phyloP scores from a whole-genome alignment of 2,888 invertebrate species.

The Galeopsomyia nigrocyanea region DNA sequence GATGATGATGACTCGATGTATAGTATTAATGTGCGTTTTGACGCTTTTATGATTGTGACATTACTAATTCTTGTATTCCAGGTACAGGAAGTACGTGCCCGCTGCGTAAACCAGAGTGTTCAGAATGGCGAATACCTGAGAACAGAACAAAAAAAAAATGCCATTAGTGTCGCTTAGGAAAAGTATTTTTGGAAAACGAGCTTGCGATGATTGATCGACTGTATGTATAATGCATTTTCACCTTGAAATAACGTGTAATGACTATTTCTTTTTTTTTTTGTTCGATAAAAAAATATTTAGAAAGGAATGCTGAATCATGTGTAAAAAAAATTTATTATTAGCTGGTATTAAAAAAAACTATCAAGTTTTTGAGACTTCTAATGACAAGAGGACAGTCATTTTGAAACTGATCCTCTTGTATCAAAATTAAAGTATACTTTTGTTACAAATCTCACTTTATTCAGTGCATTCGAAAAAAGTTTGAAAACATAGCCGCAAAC shows the following conservation, averaged over 20 bases:
- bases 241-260: too few species aligned
- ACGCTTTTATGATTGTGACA: slow-evolving; percentile 52
- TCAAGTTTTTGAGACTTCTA: neutral
- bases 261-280: neutral
- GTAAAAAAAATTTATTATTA: neutral
- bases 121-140: slow-evolving; percentile 84
- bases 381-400: too few species aligned
- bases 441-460: too few species aligned
- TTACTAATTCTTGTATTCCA: slow-evolving; percentile 77
- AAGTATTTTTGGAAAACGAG: too few species aligned
- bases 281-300: neutral
- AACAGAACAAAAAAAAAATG: slow-evolving; percentile 46
- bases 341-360: too few species aligned
- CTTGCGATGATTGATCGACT: too few species aligned
- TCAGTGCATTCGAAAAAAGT: too few species aligned
- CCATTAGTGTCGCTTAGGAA: too few species aligned
- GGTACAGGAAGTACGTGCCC: slow-evolving; percentile 81
- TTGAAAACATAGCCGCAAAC: too few species aligned
- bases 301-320: neutral
- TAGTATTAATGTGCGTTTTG: slow-evolving; percentile 10
- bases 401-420: too few species aligned
- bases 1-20: neutral
- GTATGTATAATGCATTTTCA: too few species aligned
- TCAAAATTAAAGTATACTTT: too few species aligned
- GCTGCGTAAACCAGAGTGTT: slow-evolving; percentile 85